A percentile compares a stretch with the other conserved stretches of the same genome.
phyloP scores from a whole-genome alignment of 2,888 invertebrate genomes.

The Hirtodrosophila alboralis region DNA sequence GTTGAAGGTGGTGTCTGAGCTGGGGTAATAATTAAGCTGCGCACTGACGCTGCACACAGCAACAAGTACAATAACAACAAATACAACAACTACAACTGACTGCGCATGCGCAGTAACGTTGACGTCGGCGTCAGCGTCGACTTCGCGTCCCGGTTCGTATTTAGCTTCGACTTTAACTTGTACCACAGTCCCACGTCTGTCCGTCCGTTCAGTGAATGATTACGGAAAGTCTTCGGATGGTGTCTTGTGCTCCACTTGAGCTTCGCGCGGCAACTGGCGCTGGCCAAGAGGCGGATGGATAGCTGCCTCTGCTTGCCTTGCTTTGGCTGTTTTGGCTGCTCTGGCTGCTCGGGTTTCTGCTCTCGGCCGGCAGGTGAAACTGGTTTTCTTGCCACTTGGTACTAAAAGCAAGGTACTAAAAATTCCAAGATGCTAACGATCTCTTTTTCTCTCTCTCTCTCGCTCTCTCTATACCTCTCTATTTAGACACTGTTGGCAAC shows the following conservation, averaged over 20 bases:
- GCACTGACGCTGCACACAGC: conserved; percentile 50
- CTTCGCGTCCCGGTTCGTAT: conserved; percentile 30
- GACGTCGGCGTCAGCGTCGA: conserved; percentile 19
- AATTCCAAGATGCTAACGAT: conserved; percentile 55
- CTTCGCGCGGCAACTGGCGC: conserved; percentile 60
- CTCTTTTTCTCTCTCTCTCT: conserved; percentile 2
- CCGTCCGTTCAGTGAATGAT: background rate
- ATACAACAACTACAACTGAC: conserved; percentile 18
- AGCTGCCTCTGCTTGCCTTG: conserved; percentile 22
- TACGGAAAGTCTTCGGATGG: background rate
- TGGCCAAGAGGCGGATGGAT: conserved; percentile 16
- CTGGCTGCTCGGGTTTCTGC: conserved; percentile 32
- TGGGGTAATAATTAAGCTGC: conserved; percentile 72
- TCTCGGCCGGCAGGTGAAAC: conserved; percentile 34
- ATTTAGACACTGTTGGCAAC: background rate
- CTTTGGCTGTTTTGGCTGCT: conserved; percentile 35
- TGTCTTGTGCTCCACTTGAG: conserved; percentile 70
- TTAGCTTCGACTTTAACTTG: conserved; percentile 17
- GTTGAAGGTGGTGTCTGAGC: conserved; percentile 11
- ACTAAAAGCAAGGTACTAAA: conserved; percentile 56
- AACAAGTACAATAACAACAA: conserved; percentile 17
- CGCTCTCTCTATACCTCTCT: conserved; percentile 10
- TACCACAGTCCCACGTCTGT: background rate
- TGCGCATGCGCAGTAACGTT: conserved; percentile 70
- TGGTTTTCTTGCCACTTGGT: conserved; percentile 36